A percentile compares a stretch with the other conserved stretches of the same genome.
These are phyloP conservation scores for Buphagus erythrorhynchus DNA, from an alignment of 2,797 vertebrate genomes.

Conservation along the genomic window DNA sequence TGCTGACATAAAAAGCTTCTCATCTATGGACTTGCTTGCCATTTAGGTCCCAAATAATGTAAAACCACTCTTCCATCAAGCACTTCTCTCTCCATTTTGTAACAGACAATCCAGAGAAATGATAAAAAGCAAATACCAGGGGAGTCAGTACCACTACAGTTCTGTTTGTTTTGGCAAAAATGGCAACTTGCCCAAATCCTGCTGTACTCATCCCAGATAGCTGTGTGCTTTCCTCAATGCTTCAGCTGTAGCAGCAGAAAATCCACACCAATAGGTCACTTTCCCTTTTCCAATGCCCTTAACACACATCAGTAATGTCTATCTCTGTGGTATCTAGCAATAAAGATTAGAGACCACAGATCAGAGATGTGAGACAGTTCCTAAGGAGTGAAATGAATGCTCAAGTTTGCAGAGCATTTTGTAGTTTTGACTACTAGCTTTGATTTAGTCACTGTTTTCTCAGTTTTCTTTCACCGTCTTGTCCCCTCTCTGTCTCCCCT, in stretches of 20 bases:
- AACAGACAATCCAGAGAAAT: neutral
- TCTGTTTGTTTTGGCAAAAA: neutral
- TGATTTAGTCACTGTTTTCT: neutral
- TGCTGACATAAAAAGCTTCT: neutral
- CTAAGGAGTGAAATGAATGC: neutral
- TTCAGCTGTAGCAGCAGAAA: neutral
- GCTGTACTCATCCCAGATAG: neutral
- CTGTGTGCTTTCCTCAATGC: fast-evolving
- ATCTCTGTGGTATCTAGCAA: neutral
- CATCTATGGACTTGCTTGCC: neutral
- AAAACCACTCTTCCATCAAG: neutral
- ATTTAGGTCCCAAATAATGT: neutral
- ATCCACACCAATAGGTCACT: neutral
- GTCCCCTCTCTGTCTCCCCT: neutral
- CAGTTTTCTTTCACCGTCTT: neutral
- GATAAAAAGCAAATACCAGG: neutral
- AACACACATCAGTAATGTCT: neutral
- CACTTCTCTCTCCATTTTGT: neutral
- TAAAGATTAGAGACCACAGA: slow-evolving; percentile 41
- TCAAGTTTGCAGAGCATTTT: neutral
- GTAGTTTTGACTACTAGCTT: neutral
- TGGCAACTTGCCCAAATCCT: neutral
- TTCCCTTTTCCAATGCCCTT: neutral
- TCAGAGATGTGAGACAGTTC: neutral
- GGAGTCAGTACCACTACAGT: neutral